These are phyloP conservation scores for Anoplophora glabripennis DNA, from an alignment of 1,140 invertebrate genomes.

Conservation along the genomic window DNA sequence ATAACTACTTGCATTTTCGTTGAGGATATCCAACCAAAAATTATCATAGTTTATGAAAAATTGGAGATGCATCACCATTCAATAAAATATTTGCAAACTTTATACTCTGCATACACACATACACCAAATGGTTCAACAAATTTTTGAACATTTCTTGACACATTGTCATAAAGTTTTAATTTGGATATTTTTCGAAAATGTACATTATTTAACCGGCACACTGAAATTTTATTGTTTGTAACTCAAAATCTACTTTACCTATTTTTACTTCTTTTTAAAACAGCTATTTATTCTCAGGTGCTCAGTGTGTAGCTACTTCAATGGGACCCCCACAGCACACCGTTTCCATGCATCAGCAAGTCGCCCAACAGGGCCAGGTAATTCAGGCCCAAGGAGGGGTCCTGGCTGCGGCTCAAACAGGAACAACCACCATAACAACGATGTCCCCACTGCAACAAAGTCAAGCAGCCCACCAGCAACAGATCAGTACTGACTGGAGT, in stretches of 20 bases:
- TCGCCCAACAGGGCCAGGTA: conserved; percentile 41
- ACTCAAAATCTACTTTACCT: background rate
- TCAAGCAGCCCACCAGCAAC: conserved; percentile 47
- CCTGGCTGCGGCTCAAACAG: conserved; percentile 41
- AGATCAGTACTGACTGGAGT: conserved; percentile 45
- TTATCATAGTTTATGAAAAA: no score
- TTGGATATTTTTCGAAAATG: no score
- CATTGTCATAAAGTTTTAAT: no score
- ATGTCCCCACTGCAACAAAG: conserved; percentile 51
- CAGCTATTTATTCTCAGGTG: conserved; percentile 40
- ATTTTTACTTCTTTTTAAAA: conserved; percentile 4
- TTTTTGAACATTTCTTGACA: no score
- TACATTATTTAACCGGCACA: no score
- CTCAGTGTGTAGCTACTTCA: conserved; percentile 37
- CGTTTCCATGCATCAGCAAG: conserved; percentile 46
- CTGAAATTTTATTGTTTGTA: no score
- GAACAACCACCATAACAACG: conserved; percentile 48
- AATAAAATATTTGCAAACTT: no score
- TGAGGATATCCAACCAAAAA: no score
- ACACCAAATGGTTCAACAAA: no score
- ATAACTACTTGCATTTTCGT: no score
- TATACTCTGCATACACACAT: no score
- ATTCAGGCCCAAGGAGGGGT: conserved; percentile 46
- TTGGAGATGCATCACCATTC: no score
- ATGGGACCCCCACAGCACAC: conserved; percentile 53